Evolutionary conservation across 2,797 vertebrate genomes (phyloP).

Genomic region (Molothrus ater): DNA sequence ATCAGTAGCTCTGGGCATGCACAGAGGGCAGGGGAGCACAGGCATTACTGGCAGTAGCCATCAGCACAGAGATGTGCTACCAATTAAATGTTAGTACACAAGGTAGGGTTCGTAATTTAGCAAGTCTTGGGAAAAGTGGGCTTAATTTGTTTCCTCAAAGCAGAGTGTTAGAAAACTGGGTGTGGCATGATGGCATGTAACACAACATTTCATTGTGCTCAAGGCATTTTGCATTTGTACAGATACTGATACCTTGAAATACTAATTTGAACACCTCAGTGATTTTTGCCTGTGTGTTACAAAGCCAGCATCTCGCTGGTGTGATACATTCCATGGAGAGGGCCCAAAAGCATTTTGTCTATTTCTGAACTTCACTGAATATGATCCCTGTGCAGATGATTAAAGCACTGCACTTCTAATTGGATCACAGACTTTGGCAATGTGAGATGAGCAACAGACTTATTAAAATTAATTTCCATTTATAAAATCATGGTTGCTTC

Average conservation of each 20-base stretch:
- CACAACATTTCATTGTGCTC: not conserved
- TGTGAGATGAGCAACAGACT: not conserved
- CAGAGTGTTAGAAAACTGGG: not conserved
- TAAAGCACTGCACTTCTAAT: not conserved
- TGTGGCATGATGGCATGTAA: not conserved
- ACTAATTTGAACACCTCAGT: not conserved
- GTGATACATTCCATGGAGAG: rapidly evolving
- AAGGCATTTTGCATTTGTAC: not conserved
- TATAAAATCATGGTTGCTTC: not conserved
- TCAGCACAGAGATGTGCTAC: not conserved
- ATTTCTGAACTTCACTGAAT: not conserved
- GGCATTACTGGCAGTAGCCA: not conserved
- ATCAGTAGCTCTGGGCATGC: not conserved
- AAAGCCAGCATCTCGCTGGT: not conserved
- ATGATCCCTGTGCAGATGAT: not conserved
- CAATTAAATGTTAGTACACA: not conserved
- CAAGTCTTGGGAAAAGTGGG: not conserved
- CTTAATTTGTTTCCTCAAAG: not conserved
- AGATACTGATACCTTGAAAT: not conserved
- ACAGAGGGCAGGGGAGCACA: too few relatives aligned
- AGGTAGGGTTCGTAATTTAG: not conserved
- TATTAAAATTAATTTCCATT: not conserved
- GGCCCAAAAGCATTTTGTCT: not conserved
- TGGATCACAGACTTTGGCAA: not conserved
- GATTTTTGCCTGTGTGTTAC: not conserved